A percentile compares a stretch with the other conserved stretches of the same genome.
These are phyloP conservation scores for Tipula unca DNA, from an alignment of 2,888 invertebrate genomes.

Conservation along the genomic window DNA sequence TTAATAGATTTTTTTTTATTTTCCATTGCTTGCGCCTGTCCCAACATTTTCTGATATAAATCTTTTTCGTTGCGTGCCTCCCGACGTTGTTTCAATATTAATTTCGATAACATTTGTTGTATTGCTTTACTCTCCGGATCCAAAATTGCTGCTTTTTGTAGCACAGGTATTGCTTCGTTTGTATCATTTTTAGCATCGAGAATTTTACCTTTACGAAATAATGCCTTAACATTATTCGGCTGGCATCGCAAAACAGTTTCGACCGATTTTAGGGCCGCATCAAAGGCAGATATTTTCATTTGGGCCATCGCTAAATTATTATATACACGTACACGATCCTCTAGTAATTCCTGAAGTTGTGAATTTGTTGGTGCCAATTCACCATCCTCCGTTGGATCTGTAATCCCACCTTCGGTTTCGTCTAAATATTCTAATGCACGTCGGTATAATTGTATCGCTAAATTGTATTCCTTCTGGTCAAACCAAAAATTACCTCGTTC, in stretches of 20 bases:
- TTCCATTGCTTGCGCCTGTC: constrained; percentile 43
- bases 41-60: constrained; percentile 60
- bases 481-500: constrained; percentile 90
- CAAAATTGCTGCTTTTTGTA: constrained; percentile 53
- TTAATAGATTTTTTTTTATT: constrained; percentile 31
- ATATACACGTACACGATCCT: constrained; percentile 73
- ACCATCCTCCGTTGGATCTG: constrained; percentile 46
- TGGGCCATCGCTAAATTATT: constrained; percentile 92
- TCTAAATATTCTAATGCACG: constrained; percentile 76
- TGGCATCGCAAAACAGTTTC: constrained; percentile 75
- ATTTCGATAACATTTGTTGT: constrained; percentile 47
- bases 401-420: constrained; percentile 57
- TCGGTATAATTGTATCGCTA: constrained; percentile 80
- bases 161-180: constrained; percentile 56
- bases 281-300: constrained; percentile 76
- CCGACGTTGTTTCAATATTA: constrained; percentile 48
- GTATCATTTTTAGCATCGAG: constrained; percentile 59
- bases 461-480: constrained; percentile 65
- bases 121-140: constrained; percentile 57
- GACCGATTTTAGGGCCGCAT: constrained; percentile 75
- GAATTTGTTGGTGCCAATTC: constrained; percentile 45
- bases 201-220: constrained; percentile 79
- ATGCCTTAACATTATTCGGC: constrained; percentile 82
- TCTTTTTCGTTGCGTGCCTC: constrained; percentile 53
- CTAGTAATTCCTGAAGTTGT: constrained; percentile 58